A percentile compares a stretch with the other conserved stretches of the same genome.
Evolutionary conservation across 2,113 vertebrate genomes (phyloP).

Genomic region (Empidonax traillii): DNA sequence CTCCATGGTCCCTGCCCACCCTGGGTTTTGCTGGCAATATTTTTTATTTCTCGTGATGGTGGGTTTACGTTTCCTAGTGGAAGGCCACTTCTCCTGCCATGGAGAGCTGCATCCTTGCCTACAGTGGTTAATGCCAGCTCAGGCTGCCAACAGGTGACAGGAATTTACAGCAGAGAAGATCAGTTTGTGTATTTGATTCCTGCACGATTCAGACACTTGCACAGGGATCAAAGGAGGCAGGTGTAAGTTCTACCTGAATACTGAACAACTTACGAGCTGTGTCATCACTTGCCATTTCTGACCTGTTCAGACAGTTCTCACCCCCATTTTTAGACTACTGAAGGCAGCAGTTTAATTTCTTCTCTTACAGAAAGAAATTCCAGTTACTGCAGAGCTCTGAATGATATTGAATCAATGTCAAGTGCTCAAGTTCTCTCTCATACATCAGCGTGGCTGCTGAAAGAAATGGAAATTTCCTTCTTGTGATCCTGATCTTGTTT

Average conservation of each 20-base stretch:
- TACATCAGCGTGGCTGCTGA: neutral
- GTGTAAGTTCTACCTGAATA: neutral
- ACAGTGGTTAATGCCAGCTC: neutral
- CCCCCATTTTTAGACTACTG: neutral
- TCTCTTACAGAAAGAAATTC: neutral
- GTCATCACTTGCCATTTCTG: neutral
- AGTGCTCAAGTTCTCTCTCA: neutral
- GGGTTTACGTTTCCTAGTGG: neutral
- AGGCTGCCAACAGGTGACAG: neutral
- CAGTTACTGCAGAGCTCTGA: neutral
- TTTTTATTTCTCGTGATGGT: neutral
- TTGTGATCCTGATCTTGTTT: neutral
- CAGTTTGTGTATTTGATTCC: neutral
- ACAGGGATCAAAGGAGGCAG: neutral
- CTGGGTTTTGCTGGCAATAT: neutral
- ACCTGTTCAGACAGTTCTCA: neutral
- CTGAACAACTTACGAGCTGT: neutral
- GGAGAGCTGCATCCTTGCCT: neutral
- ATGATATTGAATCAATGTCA: constrained; percentile 11
- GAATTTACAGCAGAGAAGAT: neutral
- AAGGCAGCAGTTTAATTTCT: constrained; percentile 16
- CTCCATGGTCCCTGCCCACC: neutral
- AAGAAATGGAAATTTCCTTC: constrained; percentile 15
- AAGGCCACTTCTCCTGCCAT: neutral
- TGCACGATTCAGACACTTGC: neutral